A percentile compares a stretch with the other conserved stretches of the same genome.
These are phyloP conservation scores for Shinisaurus crocodilurus DNA, from an alignment of 2,113 vertebrate species.

Conservation along the genomic window DNA sequence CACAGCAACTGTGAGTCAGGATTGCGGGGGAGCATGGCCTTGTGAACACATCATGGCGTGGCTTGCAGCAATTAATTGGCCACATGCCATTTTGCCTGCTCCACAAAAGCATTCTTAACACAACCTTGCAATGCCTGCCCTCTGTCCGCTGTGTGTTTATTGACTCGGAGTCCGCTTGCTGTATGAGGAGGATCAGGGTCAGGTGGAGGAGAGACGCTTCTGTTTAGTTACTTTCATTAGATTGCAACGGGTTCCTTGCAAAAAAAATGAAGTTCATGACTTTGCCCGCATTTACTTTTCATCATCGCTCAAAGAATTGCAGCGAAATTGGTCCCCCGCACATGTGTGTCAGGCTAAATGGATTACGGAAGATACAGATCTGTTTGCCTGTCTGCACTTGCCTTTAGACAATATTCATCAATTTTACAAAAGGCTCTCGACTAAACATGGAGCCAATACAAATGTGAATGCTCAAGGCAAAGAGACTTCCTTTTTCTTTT, in stretches of 20 bases:
- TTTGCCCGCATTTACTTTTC: constrained; percentile 77
- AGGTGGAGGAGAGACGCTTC: constrained; percentile 55
- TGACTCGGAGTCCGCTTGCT: constrained; percentile 46
- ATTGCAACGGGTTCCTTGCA: constrained; percentile 67
- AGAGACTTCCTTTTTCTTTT: background rate
- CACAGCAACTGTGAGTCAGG: constrained; percentile 21
- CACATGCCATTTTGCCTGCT: constrained; percentile 57
- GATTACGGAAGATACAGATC: constrained; percentile 82
- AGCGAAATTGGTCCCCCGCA: constrained; percentile 67
- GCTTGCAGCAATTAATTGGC: constrained; percentile 35
- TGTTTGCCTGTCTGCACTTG: constrained; percentile 82
- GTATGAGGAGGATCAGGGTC: constrained; percentile 53
- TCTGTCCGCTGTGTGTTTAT: constrained; percentile 42
- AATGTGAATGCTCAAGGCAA: constrained; percentile 62
- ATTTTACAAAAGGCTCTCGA: constrained; percentile 77
- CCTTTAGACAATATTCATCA: constrained; percentile 83
- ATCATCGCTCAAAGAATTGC: constrained; percentile 73
- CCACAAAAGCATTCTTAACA: constrained; percentile 52
- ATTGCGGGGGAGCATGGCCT: constrained; percentile 38
- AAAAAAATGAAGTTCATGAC: constrained; percentile 64
- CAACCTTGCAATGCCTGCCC: constrained; percentile 59
- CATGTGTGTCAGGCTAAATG: constrained; percentile 75
- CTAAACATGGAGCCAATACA: constrained; percentile 73
- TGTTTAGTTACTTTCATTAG: constrained; percentile 64
- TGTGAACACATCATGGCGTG: background rate